A percentile compares a stretch with the other conserved stretches of the same genome.
Evolutionary conservation across 2,113 vertebrate species (phyloP).

Genomic region (Anser brachyrhynchus): DNA sequence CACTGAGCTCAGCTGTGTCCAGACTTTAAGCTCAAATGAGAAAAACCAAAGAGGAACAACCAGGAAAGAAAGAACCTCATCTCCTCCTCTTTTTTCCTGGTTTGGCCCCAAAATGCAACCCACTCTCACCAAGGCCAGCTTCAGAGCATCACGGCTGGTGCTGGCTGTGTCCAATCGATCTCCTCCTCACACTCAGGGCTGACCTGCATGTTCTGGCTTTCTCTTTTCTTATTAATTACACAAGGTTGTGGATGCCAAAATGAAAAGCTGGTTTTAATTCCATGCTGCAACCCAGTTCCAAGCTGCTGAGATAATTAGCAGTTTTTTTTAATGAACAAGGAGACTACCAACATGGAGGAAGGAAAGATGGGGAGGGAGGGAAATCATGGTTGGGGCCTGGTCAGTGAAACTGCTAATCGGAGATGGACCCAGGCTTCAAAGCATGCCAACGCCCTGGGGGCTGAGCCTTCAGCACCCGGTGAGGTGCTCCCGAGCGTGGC

Average conservation of each 20-base stretch:
- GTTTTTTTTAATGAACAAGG: not conserved
- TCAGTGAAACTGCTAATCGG: accelerated
- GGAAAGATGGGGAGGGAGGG: not conserved
- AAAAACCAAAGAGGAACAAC: not conserved
- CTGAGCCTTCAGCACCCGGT: accelerated
- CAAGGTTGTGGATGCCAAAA: slow-evolving; percentile 14
- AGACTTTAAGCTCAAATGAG: not conserved
- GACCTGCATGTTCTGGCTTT: slow-evolving; percentile 32
- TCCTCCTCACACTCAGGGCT: not conserved
- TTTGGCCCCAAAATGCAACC: not conserved
- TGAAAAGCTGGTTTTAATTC: slow-evolving; percentile 47
- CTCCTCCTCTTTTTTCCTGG: not conserved
- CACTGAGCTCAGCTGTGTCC: not conserved
- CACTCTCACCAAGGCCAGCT: accelerated
- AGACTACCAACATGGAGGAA: slow-evolving; percentile 11
- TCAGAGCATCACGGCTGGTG: accelerated
- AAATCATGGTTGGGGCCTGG: not conserved
- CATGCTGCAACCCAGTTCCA: slow-evolving; percentile 24
- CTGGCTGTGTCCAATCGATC: not conserved
- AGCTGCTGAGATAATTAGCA: slow-evolving; percentile 55
- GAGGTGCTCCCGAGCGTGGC: accelerated
- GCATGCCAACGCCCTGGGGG: not conserved
- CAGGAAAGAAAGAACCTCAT: not conserved
- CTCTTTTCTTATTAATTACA: slow-evolving; percentile 39
- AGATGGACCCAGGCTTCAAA: not conserved